Conservation (phyloP, 2,113 vertebrate genomes). For the Craseonycteris thonglongyai region DNA sequence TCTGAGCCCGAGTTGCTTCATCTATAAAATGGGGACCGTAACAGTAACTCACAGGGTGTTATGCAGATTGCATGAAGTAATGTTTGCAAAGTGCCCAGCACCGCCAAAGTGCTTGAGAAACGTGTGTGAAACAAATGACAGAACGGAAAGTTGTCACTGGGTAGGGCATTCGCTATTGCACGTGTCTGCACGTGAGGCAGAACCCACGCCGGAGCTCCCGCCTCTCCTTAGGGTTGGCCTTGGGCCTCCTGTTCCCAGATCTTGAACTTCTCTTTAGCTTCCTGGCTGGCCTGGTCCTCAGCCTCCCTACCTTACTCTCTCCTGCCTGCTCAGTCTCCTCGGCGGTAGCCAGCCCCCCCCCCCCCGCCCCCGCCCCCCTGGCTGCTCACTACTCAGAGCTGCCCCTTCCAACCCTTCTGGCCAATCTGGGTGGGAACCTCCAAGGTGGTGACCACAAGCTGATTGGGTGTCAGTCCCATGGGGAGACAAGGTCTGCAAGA, state of each 20-base stretch:
- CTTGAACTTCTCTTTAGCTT: background rate
- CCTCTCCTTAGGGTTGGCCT: background rate
- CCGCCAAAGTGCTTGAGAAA: background rate
- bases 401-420: background rate
- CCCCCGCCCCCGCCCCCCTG: background rate
- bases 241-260: background rate
- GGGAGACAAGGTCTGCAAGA: background rate
- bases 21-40: background rate
- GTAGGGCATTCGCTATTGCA: background rate
- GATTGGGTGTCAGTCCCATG: background rate
- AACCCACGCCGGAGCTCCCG: background rate
- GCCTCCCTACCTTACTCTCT: rapidly evolving
- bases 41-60: background rate
- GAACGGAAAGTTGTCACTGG: background rate
- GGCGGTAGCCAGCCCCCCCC: background rate
- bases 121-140: background rate
- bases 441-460: background rate
- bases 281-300: background rate
- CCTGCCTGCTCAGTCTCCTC: background rate
- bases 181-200: background rate
- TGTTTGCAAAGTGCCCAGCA: background rate
- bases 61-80: background rate
- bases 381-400: background rate
- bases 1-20: background rate
- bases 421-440: background rate